These are phyloP conservation scores for Polyommatus iphigenia DNA, from an alignment of 2,888 invertebrate genomes.

Conservation along the genomic window DNA sequence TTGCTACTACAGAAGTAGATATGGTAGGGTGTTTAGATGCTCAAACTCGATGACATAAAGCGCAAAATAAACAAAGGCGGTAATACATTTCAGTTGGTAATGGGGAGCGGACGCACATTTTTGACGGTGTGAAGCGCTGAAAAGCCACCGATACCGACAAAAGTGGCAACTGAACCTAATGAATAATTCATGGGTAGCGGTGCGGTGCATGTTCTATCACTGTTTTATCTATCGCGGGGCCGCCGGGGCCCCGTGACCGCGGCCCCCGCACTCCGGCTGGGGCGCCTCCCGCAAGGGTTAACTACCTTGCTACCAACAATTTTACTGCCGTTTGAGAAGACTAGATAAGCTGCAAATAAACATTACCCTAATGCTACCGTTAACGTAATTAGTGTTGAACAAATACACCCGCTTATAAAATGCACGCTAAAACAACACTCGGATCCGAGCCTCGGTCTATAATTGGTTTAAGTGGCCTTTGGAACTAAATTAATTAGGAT, in stretches of 20 bases:
- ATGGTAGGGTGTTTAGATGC: not conserved
- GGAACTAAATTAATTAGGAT: not conserved
- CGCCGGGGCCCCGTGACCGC: conserved; percentile 53
- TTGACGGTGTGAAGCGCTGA: conserved; percentile 76
- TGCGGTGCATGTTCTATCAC: conserved; percentile 81
- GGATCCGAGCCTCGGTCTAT: not conserved
- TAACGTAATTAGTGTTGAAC: conserved; percentile 63
- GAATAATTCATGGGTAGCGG: conserved; percentile 78
- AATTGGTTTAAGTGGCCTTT: conserved; percentile 12
- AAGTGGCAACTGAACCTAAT: conserved; percentile 81
- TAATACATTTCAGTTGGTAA: conserved; percentile 66
- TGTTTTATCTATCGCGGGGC: conserved; percentile 81
- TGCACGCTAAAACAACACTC: conserved; percentile 42
- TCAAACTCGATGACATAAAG: conserved; percentile 24
- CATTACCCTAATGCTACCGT: conserved; percentile 69
- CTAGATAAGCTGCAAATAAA: conserved; percentile 75
- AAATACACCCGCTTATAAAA: conserved; percentile 47
- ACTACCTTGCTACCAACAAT: conserved; percentile 75
- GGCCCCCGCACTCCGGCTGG: conserved; percentile 52
- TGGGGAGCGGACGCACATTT: conserved; percentile 74
- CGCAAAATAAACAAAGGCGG: conserved; percentile 45
- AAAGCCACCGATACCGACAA: conserved; percentile 80
- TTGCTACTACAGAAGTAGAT: not conserved
- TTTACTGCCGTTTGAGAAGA: conserved; percentile 73
- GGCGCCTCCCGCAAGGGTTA: conserved; percentile 67